Evolutionary conservation across 2,797 vertebrate genomes (phyloP).

Genomic region (Pachyuromys duprasi): DNA sequence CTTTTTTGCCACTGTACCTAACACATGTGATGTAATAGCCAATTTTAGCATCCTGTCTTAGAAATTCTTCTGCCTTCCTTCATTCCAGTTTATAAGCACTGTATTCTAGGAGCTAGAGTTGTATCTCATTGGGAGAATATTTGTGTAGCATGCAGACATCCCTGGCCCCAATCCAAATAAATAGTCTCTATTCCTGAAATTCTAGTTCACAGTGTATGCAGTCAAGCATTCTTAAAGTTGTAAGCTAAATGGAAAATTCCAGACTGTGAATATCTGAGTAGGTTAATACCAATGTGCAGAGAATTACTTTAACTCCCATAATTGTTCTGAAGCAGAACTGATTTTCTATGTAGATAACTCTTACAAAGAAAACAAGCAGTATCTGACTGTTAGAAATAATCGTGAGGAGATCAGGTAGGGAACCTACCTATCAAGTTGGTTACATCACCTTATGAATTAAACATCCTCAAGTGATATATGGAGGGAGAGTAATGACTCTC

Average conservation of each 20-base stretch:
- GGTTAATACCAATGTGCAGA: not conserved
- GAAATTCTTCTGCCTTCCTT: not conserved
- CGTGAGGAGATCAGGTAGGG: not conserved
- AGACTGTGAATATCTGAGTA: not conserved
- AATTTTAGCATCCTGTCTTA: not conserved
- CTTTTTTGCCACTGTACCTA: rapidly evolving
- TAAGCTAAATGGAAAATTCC: not conserved
- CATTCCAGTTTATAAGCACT: not conserved
- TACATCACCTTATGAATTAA: not conserved
- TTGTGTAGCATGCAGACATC: not conserved
- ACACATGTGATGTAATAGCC: not conserved
- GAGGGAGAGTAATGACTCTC: not conserved
- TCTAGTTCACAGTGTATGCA: not conserved
- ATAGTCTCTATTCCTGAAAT: not conserved
- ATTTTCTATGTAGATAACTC: not conserved
- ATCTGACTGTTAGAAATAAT: not conserved
- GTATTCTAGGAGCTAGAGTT: not conserved
- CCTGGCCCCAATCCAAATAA: not conserved
- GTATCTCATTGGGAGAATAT: not conserved
- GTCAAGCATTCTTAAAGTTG: not conserved
- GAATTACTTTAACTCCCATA: not conserved
- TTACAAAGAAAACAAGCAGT: not conserved
- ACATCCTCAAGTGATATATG: not conserved
- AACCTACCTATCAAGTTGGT: not conserved
- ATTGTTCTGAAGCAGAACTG: not conserved